These are phyloP conservation scores for Temnopleurus reevesii DNA, from an alignment of 53 echinoderm and acorn worm genomes.

Conservation along the genomic window DNA sequence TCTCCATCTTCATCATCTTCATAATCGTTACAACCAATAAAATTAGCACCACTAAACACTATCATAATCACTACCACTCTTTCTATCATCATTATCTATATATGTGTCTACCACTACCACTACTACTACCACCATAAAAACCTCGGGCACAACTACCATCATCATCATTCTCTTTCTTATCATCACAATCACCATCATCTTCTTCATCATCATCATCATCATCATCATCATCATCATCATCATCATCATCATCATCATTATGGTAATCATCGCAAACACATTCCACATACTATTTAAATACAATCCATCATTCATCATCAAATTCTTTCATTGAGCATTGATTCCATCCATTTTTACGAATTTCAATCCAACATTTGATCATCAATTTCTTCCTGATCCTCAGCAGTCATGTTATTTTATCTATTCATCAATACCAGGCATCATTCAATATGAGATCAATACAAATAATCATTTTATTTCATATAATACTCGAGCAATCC, in stretches of 20 bases:
- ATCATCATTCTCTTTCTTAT: neutral
- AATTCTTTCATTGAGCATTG: no score
- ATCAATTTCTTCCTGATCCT: neutral
- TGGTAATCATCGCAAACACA: neutral
- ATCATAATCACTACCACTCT: no score
- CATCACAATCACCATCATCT: neutral
- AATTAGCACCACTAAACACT: no score
- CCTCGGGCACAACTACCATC: no score
- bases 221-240: neutral
- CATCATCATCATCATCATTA: neutral
- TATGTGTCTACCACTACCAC: neutral
- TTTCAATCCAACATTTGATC: neutral
- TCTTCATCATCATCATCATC: neutral
- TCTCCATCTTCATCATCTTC: no score
- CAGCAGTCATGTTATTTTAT: neutral
- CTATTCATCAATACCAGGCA: neutral
- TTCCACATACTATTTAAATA: no score
- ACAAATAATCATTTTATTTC: no score
- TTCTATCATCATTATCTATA: no score
- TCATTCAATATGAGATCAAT: neutral
- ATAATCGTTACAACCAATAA: no score
- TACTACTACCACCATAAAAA: no score
- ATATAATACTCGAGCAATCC: no score
- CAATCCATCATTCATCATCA: no score
- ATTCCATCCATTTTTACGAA: neutral